These are phyloP conservation scores for Netelia inedita DNA, from an alignment of 2,888 invertebrate species.

Conservation along the genomic window DNA sequence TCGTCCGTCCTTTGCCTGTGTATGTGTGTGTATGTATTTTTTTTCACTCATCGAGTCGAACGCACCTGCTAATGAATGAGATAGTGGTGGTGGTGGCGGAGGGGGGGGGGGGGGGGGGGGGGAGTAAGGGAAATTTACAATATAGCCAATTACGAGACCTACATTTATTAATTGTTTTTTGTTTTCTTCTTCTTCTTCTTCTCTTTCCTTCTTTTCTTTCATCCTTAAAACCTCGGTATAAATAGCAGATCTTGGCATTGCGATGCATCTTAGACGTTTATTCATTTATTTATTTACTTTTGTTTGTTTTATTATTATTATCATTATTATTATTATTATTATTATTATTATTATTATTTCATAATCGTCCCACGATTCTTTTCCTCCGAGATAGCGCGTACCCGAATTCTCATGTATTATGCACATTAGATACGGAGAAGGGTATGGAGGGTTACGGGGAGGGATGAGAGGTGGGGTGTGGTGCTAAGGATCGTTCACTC, in stretches of 20 bases:
- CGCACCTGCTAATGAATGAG: constrained; percentile 73
- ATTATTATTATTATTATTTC: constrained; percentile 25
- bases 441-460: background rate
- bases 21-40: constrained; percentile 77
- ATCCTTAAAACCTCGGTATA: constrained; percentile 75
- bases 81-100: no score
- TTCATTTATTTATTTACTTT: constrained; percentile 24
- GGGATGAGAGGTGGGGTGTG: background rate
- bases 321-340: constrained; percentile 22
- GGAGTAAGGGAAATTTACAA: constrained; percentile 72
- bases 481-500: constrained; percentile 6
- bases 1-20: constrained; percentile 78
- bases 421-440: constrained; percentile 62
- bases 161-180: constrained; percentile 73
- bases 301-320: constrained; percentile 6
- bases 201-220: constrained; percentile 25
- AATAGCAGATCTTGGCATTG: constrained; percentile 80
- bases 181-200: no score
- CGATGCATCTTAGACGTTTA: constrained; percentile 70
- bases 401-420: constrained; percentile 63
- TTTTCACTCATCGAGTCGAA: constrained; percentile 76
- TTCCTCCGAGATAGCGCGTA: constrained; percentile 31
- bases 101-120: background rate
- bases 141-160: constrained; percentile 79
- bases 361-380: constrained; percentile 31